Evolutionary conservation across 2,888 invertebrate species (phyloP).

Genomic region (Melanophora roralis): DNA sequence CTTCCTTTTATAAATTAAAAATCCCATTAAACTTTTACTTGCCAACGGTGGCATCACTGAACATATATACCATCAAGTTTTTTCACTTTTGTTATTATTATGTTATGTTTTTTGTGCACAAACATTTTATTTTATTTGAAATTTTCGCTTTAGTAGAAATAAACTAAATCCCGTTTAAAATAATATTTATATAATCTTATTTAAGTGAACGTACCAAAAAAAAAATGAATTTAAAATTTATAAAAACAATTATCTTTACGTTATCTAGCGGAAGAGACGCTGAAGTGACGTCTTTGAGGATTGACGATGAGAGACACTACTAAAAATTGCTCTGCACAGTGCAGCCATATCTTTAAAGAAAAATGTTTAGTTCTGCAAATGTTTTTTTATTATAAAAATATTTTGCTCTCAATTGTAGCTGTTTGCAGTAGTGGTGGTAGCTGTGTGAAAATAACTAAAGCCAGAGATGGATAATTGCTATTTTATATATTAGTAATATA

Average conservation of each 20-base stretch:
- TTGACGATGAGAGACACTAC: slow-evolving; percentile 18
- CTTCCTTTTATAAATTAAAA: too few relatives aligned
- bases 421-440: not conserved
- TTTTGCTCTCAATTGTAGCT: not conserved
- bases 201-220: not conserved
- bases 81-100: too few relatives aligned
- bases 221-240: too few relatives aligned
- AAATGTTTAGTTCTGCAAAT: slow-evolving; percentile 1
- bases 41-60: too few relatives aligned
- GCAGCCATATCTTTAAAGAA: slow-evolving; percentile 19
- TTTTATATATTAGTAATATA: too few relatives aligned
- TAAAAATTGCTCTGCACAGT: slow-evolving; percentile 4
- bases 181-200: not conserved
- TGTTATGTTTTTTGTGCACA: too few relatives aligned
- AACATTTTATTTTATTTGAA: too few relatives aligned
- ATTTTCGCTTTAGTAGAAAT: too few relatives aligned
- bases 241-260: not conserved
- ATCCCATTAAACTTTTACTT: too few relatives aligned
- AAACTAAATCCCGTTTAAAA: not conserved
- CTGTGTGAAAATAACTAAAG: not conserved
- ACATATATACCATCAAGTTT: too few relatives aligned
- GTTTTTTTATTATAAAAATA: slow-evolving; percentile 3
- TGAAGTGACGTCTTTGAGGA: slow-evolving; percentile 14
- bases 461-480: too few relatives aligned
- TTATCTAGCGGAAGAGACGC: slow-evolving; percentile 9